These are phyloP conservation scores for Mnemiopsis leidyi DNA, from an alignment of 37 sponge, comb jelly and placozoan genomes.

Conservation along the genomic window DNA sequence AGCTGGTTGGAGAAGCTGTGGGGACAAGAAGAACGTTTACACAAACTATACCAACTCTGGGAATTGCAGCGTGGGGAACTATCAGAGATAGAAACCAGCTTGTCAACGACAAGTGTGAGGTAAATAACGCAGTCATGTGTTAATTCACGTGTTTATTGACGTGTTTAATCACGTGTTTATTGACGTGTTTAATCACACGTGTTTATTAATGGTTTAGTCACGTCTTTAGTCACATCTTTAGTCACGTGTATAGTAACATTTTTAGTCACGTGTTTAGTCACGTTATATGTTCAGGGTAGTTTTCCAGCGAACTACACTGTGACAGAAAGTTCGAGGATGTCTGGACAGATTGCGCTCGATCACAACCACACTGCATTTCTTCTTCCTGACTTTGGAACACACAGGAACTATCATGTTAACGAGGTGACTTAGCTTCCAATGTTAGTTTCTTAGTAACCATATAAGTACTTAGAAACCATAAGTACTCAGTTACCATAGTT, in stretches of 20 bases:
- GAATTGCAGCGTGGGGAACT: not conserved
- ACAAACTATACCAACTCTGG: not conserved
- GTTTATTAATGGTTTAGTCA: no score
- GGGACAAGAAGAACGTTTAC: not conserved
- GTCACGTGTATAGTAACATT: no score
- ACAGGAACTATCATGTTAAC: not conserved
- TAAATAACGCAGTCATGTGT: no score
- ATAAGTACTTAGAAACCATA: no score
- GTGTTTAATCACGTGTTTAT: no score
- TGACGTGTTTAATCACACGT: no score
- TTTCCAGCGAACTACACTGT: not conserved
- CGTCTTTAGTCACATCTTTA: no score
- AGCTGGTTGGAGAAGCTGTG: conserved; percentile 9
- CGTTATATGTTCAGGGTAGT: not conserved
- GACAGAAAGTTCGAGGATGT: not conserved
- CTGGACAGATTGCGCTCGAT: not conserved
- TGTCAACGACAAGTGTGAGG: not conserved
- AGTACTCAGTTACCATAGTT: no score
- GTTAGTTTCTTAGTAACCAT: no score
- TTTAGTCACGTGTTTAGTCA: not conserved
- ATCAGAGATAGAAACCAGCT: not conserved
- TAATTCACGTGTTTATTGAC: no score
- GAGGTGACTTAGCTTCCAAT: not conserved
- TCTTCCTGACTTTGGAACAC: conserved; percentile 12
- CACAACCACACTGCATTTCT: conserved; percentile 9